A percentile compares a stretch with the other conserved stretches of the same genome.
Conservation (phyloP, 2,888 invertebrate genomes). For the Zelleria hepariella region DNA sequence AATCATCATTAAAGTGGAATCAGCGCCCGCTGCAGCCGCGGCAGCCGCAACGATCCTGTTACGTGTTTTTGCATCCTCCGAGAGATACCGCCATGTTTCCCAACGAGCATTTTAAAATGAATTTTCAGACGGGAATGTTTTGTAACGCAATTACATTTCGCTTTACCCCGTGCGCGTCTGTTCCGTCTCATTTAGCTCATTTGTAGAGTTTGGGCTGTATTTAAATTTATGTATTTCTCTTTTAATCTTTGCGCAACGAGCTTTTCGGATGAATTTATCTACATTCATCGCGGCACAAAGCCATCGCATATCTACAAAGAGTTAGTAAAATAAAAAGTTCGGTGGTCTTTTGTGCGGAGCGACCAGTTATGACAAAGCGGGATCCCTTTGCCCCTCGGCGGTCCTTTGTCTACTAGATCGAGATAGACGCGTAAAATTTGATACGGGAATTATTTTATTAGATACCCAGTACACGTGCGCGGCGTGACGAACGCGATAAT, state of each 20-base stretch:
- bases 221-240: neutral
- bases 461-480: constrained; percentile 67
- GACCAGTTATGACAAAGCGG: constrained; percentile 66
- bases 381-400: constrained; percentile 48
- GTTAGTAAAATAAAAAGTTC: constrained; percentile 38
- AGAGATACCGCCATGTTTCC: constrained; percentile 2
- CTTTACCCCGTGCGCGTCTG: constrained; percentile 2
- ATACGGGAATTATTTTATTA: constrained; percentile 72
- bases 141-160: constrained; percentile 5
- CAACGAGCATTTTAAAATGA: constrained; percentile 10
- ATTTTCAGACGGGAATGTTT: constrained; percentile 7
- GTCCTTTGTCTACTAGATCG: constrained; percentile 66
- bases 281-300: constrained; percentile 6
- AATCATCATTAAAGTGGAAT: constrained; percentile 69
- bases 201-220: neutral
- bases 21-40: constrained; percentile 46
- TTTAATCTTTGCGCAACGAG: neutral
- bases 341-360: constrained; percentile 50
- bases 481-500: constrained; percentile 69
- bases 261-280: neutral
- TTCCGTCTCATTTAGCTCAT: neutral
- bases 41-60: constrained; percentile 45
- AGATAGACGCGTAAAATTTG: constrained; percentile 70
- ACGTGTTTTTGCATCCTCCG: constrained; percentile 36
- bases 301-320: constrained; percentile 31